Evolutionary conservation across 1,140 invertebrate genomes (phyloP).

Genomic region (Zelostemma sp.): DNA sequence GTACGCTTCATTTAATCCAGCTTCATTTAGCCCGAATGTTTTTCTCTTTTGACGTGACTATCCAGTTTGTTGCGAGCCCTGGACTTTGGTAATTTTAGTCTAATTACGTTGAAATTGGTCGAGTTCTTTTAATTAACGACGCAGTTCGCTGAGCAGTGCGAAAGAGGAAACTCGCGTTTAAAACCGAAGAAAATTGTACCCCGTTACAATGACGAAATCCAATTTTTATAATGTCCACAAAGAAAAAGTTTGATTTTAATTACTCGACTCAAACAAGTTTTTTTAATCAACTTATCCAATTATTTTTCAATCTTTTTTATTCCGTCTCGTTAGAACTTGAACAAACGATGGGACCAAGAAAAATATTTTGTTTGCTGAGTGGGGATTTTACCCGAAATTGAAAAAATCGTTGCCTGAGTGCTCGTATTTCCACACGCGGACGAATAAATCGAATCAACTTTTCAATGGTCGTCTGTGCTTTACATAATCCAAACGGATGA

Average conservation of each 20-base stretch:
- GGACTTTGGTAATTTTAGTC: background rate
- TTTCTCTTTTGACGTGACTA: slow-evolving; percentile 1
- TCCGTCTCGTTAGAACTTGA: too few relatives aligned
- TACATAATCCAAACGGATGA: slow-evolving; percentile 52
- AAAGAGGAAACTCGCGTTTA: background rate
- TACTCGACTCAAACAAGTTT: too few relatives aligned
- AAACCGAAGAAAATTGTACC: too few relatives aligned
- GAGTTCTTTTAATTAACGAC: background rate
- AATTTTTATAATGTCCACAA: too few relatives aligned
- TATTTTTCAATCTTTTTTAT: too few relatives aligned
- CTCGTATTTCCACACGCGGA: slow-evolving; percentile 38
- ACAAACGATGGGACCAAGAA: too few relatives aligned
- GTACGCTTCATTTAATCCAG: slow-evolving; percentile 39
- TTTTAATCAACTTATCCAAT: too few relatives aligned
- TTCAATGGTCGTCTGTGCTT: slow-evolving; percentile 44
- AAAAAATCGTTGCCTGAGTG: too few relatives aligned
- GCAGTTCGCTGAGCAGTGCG: background rate
- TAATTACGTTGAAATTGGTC: background rate
- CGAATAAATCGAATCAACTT: slow-evolving; percentile 49
- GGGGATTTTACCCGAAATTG: too few relatives aligned
- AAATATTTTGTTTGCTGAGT: too few relatives aligned
- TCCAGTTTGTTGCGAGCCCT: background rate
- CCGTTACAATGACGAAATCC: too few relatives aligned
- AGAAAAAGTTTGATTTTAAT: too few relatives aligned
- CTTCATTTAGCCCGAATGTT: slow-evolving; percentile 31